Conservation (phyloP, 2,113 vertebrate genomes). For the Bufo gargarizans region DNA sequence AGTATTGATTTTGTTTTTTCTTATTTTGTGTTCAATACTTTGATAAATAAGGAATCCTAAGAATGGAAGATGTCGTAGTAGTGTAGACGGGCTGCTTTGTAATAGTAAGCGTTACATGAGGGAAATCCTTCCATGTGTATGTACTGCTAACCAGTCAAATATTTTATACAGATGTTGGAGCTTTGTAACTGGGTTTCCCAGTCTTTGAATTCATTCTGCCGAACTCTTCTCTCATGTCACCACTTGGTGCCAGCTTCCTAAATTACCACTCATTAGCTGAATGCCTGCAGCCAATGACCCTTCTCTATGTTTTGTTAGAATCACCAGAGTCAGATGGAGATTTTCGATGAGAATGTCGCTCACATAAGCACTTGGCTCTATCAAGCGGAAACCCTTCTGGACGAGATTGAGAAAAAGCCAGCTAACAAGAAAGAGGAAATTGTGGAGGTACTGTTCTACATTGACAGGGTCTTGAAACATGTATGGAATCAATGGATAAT, state of each 20-base stretch:
- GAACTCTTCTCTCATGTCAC: not conserved
- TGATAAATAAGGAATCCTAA: no score
- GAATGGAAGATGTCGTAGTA: no score
- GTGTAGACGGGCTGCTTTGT: not conserved
- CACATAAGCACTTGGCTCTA: slow-evolving; percentile 99
- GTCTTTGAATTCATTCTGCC: not conserved
- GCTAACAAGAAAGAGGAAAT: slow-evolving; percentile 82
- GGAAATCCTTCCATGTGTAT: not conserved
- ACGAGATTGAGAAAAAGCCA: slow-evolving; percentile 89
- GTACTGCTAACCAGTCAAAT: not conserved
- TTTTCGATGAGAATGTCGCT: slow-evolving; percentile 94
- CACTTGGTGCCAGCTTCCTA: slow-evolving; percentile 9
- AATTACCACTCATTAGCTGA: not conserved
- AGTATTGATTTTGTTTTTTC: no score
- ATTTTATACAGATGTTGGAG: not conserved
- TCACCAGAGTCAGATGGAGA: slow-evolving; percentile 92
- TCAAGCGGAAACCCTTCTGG: slow-evolving; percentile 92
- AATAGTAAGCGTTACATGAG: not conserved
- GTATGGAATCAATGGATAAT: not conserved
- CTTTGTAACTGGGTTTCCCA: not conserved
- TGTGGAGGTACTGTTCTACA: slow-evolving; percentile 77
- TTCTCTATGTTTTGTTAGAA: slow-evolving; percentile 71
- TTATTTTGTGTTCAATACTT: no score
- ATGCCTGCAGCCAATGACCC: not conserved
- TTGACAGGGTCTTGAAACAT: not conserved